Evolutionary conservation across 2,888 invertebrate genomes (phyloP).

Genomic region (Hydrotaea cyrtoneurina): DNA sequence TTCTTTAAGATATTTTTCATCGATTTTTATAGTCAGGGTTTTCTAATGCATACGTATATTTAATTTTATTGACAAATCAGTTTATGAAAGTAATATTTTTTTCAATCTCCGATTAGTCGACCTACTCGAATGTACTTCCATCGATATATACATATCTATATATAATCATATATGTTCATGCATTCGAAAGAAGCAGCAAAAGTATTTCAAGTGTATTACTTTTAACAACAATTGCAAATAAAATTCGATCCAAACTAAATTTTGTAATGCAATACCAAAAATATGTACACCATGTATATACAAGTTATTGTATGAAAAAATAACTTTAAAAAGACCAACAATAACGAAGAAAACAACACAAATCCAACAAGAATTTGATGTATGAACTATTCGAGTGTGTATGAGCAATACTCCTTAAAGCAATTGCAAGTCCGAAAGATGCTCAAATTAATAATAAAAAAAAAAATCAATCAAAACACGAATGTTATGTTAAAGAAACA

Average conservation of each 20-base stretch:
- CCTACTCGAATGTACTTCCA: too few species aligned
- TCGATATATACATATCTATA: not conserved
- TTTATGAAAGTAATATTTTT: too few species aligned
- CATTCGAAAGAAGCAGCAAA: not conserved
- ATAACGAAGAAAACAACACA: constrained; percentile 10
- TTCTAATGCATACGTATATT: too few species aligned
- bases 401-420: too few species aligned
- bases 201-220: constrained; percentile 26
- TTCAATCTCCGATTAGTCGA: too few species aligned
- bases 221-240: constrained; percentile 27
- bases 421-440: too few species aligned
- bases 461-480: too few species aligned
- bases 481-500: too few species aligned
- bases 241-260: constrained; percentile 22
- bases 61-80: too few species aligned
- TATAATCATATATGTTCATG: not conserved
- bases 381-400: not conserved
- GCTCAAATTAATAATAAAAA: too few species aligned
- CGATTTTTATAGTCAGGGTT: too few species aligned
- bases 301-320: constrained; percentile 11
- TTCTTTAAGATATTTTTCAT: too few species aligned
- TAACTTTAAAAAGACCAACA: not conserved
- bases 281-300: not conserved
- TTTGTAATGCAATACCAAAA: constrained; percentile 6
- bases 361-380: not conserved